These are phyloP conservation scores for Callyntrura guangdongensis DNA, from an alignment of 2,888 invertebrate genomes.

Conservation along the genomic window DNA sequence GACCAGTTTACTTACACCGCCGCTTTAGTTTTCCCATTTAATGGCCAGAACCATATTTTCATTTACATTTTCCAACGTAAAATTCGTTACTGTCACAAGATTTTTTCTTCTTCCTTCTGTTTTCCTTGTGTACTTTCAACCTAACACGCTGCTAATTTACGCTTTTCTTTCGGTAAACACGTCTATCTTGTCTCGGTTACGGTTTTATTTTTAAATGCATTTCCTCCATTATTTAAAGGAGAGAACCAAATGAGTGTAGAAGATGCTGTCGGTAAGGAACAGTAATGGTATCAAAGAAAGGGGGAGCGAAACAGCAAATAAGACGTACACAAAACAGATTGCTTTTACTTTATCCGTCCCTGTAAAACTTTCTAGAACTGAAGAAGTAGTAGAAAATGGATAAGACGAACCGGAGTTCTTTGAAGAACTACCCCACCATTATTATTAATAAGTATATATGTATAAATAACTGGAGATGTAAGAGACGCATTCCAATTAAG, in stretches of 20 bases:
- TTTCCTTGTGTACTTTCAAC: not conserved
- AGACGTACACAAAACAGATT: conserved; percentile 27
- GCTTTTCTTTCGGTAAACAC: not conserved
- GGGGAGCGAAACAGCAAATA: conserved; percentile 32
- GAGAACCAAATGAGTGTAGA: conserved; percentile 8
- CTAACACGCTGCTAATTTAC: not conserved
- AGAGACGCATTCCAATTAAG: conserved; percentile 71
- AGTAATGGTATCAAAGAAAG: not conserved
- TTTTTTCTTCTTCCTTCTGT: not conserved
- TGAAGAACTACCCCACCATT: not conserved
- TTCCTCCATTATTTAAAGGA: not conserved
- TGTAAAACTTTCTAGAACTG: not conserved
- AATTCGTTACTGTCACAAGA: not conserved
- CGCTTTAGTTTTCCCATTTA: no score
- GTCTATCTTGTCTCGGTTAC: not conserved
- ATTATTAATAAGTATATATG: not conserved
- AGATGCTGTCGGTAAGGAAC: not conserved
- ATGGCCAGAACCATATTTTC: no score
- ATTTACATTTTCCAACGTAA: no score
- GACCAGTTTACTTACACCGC: no score
- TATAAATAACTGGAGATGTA: conserved; percentile 56
- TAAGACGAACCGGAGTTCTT: not conserved
- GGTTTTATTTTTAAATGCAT: not conserved
- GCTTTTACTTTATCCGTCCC: conserved; percentile 40
- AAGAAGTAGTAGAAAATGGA: conserved; percentile 16